Evolutionary conservation across 2,797 vertebrate genomes (phyloP).

Genomic region (Perdix hodgsoniae): DNA sequence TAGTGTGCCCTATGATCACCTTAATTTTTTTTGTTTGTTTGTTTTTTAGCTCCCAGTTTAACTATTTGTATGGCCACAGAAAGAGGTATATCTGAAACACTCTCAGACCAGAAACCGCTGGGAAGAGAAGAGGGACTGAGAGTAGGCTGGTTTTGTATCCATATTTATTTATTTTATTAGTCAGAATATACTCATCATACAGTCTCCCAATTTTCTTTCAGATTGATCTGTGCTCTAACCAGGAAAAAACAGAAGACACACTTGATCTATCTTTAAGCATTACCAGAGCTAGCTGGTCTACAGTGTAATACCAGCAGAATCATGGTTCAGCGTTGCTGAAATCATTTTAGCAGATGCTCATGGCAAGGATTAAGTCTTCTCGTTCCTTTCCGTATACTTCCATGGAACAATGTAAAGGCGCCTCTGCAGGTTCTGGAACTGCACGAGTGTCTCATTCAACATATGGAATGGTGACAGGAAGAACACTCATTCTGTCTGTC

Average conservation of each 20-base stretch:
- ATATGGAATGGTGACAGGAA: background rate
- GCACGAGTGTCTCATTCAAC: background rate
- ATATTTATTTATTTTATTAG: background rate
- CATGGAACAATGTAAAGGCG: background rate
- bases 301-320: background rate
- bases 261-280: no score
- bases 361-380: background rate
- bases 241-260: background rate
- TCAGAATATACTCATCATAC: background rate
- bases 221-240: background rate
- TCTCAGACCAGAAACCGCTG: background rate
- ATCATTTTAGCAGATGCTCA: background rate
- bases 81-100: background rate
- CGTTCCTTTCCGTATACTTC: background rate
- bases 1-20: background rate
- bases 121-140: accelerated
- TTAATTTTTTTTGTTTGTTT: no score
- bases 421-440: background rate
- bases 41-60: background rate
- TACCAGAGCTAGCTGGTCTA: no score
- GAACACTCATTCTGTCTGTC: background rate
- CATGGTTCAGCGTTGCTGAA: background rate
- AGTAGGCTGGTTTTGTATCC: background rate
- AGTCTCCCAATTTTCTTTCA: background rate
- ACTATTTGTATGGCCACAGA: background rate